Base-by-base conservation (phyloP, 2,113 vertebrate species). In the Eleginops maclovinus region DNA sequence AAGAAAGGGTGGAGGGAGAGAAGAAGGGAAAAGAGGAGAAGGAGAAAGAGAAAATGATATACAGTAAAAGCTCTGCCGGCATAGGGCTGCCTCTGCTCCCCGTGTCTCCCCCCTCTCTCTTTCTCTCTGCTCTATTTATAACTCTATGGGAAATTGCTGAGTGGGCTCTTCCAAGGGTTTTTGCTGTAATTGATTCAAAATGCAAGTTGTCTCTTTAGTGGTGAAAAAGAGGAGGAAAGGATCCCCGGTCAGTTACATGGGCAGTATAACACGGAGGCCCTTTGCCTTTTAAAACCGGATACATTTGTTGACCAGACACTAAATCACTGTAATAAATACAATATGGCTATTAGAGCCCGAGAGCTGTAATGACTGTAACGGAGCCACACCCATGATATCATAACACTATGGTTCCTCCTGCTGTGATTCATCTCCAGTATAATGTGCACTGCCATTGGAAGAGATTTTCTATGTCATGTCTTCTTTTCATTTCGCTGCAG, bases 111-210 rank as follows among this genome's bases (percentile, higher is more conserved):
- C 73, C 69, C 72, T 54, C 84, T 79, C 67, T 62, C 66, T 72
- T 77, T 51, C 78, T 79, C 82, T 61, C 82, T 77, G 79, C 90
- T 88, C 90, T 92, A 92, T 93, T 92, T 93, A 90, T 93, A 93
- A 88, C 87, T 90, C 88, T 86, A 81, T 91, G 84, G 88, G 89
- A 91, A 92, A 92, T 87, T 89, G 92, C 92, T 93, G 92, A 92
- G 87, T 91, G 77, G 77, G 87, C 89, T 84, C 77, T 91, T 88
- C 90, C 44, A 59, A 88, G 87, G 86, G 66, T 86, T 89, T 92
- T 90, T 85, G 84, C 88, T 90, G 84, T 91, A 92, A 92, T 92
- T 92, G 89, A 93, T 92, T 93, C 90, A 91, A 90, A 91, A 93
- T 91, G 87, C 84, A 89, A 90, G 88, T 90, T 91, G 84, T 92